Evolutionary conservation across 1,140 invertebrate species (phyloP).

Genomic region (Drosophila pachea): DNA sequence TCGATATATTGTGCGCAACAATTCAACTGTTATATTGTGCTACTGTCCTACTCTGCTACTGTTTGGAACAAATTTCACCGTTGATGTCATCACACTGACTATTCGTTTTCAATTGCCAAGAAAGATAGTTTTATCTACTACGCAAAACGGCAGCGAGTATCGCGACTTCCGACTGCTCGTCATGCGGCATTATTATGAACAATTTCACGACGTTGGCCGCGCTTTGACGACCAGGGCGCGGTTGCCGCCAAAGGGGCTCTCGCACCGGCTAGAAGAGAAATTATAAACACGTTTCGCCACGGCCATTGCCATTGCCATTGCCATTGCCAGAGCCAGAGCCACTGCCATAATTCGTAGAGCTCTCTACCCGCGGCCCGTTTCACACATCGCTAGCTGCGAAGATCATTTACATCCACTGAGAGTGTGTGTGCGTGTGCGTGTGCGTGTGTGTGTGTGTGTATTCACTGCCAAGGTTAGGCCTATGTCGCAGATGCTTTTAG

Average conservation of each 20-base stretch:
- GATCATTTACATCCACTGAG: conserved; percentile 9
- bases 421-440: conserved; percentile 1
- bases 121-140: conserved; percentile 39
- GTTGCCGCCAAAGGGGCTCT: not conserved
- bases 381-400: conserved; percentile 8
- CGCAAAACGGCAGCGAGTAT: not conserved
- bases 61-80: conserved; percentile 33
- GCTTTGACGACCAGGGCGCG: not conserved
- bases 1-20: too few relatives aligned
- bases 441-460: not conserved
- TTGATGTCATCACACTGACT: conserved; percentile 59
- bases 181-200: not conserved
- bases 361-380: not conserved
- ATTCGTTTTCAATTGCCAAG: conserved; percentile 39
- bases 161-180: conserved; percentile 15
- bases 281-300: conserved; percentile 49
- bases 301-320: not conserved
- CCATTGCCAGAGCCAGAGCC: too few relatives aligned
- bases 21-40: too few relatives aligned
- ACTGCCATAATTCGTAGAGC: conserved; percentile 31
- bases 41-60: too few relatives aligned
- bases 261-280: conserved; percentile 33
- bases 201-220: conserved; percentile 21
- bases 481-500: conserved; percentile 19
- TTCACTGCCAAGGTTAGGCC: conserved; percentile 32